Base-by-base conservation (phyloP, 2,113 vertebrate species). In the Athene cunicularia region DNA sequence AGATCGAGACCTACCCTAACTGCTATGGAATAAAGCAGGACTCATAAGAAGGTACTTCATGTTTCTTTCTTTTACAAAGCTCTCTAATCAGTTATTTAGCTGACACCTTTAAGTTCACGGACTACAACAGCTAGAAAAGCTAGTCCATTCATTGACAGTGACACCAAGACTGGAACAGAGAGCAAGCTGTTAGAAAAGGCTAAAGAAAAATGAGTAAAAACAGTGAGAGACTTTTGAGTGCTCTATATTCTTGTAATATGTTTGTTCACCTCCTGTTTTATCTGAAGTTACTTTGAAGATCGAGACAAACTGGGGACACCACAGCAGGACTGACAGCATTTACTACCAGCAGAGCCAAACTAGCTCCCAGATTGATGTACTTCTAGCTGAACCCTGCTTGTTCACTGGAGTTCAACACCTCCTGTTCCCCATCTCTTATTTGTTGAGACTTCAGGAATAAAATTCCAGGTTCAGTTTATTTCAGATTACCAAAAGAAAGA, bases 281-380 rank as follows among this genome's bases (percentile, higher is more conserved):
- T 11, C 56, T 58, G 50, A 77, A 28, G 50, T 23, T 39, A 52
- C 37, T 52, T 41, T 9, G 32, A 87, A 87, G 49, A 39, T 12
- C 33, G 71, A 55, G 32, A n/a, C 68, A 68, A 59, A 50, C 16
- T 14, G 39, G 45, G 33, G 33, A 86, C 5, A 33, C 52, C 39
- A 24, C 1, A 59, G 67, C 37, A 75, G 32, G 86, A 26, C n/a
- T 50, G n/a, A 11, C 19, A 59, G 28, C 33, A 39, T 35, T 80
- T 43, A 32, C 28, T 11, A 8, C 4, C 33, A 24, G 33, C 1
- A 16, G 0, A 28, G 37, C 0, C 16, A 19, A 43, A 60, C 6
- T 24, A 64, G 56, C 9, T 21, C n/a, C 37, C 82, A 47, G 6
- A 26, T 0, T 1, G 55, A 47, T 62, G 50, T 23, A 27, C 23